These are phyloP conservation scores for Abrostola tripartita DNA, from an alignment of 2,888 invertebrate species.

Conservation along the genomic window DNA sequence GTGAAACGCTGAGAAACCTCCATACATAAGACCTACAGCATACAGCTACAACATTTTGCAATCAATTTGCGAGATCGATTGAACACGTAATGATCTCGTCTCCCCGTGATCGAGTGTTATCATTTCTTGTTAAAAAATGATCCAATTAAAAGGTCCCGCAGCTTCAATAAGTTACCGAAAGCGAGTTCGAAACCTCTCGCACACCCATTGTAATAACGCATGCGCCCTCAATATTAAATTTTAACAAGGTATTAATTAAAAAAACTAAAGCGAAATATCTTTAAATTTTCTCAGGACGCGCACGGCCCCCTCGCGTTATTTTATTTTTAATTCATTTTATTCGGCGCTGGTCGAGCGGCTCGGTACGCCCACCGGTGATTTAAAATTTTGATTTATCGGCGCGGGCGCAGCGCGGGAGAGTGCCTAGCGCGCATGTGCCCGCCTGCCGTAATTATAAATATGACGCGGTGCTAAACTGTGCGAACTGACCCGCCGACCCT, in stretches of 20 bases:
- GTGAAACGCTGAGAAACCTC: constrained; percentile 32
- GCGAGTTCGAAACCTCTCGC: constrained; percentile 84
- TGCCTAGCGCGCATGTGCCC: constrained; percentile 71
- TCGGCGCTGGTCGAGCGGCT: constrained; percentile 83
- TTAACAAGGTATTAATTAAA: constrained; percentile 89
- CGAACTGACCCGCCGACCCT: constrained; percentile 81
- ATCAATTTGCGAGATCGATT: constrained; percentile 69
- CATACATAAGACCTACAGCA: constrained; percentile 9
- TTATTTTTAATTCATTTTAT: constrained; percentile 88
- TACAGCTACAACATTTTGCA: constrained; percentile 37
- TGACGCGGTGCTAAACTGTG: constrained; percentile 88
- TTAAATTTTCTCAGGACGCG: constrained; percentile 87
- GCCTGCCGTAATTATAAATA: constrained; percentile 86
- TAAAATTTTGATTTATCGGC: constrained; percentile 88
- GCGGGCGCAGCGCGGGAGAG: constrained; percentile 75
- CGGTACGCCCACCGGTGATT: constrained; percentile 87
- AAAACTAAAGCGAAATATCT: constrained; percentile 88
- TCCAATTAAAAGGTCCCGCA: constrained; percentile 82
- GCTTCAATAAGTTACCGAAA: constrained; percentile 85
- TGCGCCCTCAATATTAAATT: constrained; percentile 88
- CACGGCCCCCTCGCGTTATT: constrained; percentile 81
- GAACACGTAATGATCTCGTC: constrained; percentile 70
- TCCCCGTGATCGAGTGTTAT: constrained; percentile 78
- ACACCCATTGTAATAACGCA: constrained; percentile 88
- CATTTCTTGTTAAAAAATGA: constrained; percentile 86